Evolutionary conservation across 30 jellyfish, hydroid and myxozoan genomes (phyloP), one percentile per base, ranked within the genome.

Genomic region (Pseudorhiza aurosa): DNA sequence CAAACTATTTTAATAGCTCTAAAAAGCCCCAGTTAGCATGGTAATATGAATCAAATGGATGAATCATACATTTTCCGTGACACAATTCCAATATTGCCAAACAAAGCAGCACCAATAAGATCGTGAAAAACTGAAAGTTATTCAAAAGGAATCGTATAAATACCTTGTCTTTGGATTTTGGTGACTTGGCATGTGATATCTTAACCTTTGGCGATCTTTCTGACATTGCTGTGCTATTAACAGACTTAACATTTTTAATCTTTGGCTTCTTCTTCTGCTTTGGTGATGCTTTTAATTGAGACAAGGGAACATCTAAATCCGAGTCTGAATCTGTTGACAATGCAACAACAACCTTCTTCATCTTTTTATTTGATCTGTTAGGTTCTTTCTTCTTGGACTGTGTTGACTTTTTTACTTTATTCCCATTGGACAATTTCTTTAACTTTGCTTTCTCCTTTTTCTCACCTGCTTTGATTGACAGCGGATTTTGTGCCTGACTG

Each of bases 271-370:
- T 76, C 11, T 59, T 58, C 18, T 37, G 55, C 49, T 70, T 82
- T 55, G 86, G 86, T 21, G 87, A 68, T 8, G 64, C 50, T 33
- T 63, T 85, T 29, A 74, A 51, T 10, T 74, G 49, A 4, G 96
- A 74, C 15, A 85, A 36, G 4, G 96, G 96, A 45, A 68, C 82
- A 74, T 85, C 96, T 24, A 74, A 43, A 30, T 85, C 96, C 36
- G 96, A 85, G 58, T 85, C 96, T 33, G 96, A 85, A 47, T 63
- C 85, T 47, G 89, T 58, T 2, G 85, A n/a, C 7, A 72, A 59
- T 6, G 55, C 3, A 6, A 64, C 35, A 1, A 21, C 30, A 31
- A 14, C 77, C 14, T 64, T 64, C 60, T 64, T 64, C 12, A 11
- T 12, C 35, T 31, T 30, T 35, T 35, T 64, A 1, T 39, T 39